Evolutionary conservation across 2,888 invertebrate genomes (phyloP), one percentile per base, ranked within the genome.

Genomic region (Uropetala carovei): DNA sequence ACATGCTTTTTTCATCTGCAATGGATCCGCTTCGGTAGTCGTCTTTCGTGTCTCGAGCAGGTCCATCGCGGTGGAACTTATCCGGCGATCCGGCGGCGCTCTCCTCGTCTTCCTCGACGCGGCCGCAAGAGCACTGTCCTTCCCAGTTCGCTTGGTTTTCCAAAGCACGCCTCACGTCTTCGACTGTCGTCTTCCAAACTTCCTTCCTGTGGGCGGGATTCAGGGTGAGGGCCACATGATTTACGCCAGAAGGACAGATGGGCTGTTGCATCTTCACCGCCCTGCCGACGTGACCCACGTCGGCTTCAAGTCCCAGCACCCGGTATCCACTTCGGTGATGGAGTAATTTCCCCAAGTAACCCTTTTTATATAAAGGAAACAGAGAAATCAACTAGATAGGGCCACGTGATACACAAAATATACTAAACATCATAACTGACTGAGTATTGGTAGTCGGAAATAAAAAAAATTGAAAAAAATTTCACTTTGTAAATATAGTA

Each of bases 341-440:
- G 56, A 98, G 94, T n/a, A 96, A 94, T 94, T 97, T 97, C 93
- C 97, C 97, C 86, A 98, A 95, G 94, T 98, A 97, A 0, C 98
- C 98, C 97, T 97, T 94, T 16, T 83, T 68, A 43, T 14, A 57
- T 13, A 14, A 81, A 93, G 3, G 43, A 43, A 43, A 43, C 5
- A 43, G 43, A 43, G 43, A 43, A 43, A 43, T 43, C 43, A 16
- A 68, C 18, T 84, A 27, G 56, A 43, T 82, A 14, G 27, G 43
- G 27, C 22, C 18, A 22, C 60, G 18, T 60, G 60, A 13, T 60
- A 60, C 18, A 60, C 1, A 16, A 60, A 60, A 60, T 7, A 16
- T 13, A 60, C 18, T 1, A 2, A 18, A 60, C 18, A 7, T 7
- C 60, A 7, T 2, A 7, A 43, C 5, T 5, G 43, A 43, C 43